Base-by-base conservation (phyloP, 2,797 vertebrate genomes). In the Gobionotothen gibberifrons region DNA sequence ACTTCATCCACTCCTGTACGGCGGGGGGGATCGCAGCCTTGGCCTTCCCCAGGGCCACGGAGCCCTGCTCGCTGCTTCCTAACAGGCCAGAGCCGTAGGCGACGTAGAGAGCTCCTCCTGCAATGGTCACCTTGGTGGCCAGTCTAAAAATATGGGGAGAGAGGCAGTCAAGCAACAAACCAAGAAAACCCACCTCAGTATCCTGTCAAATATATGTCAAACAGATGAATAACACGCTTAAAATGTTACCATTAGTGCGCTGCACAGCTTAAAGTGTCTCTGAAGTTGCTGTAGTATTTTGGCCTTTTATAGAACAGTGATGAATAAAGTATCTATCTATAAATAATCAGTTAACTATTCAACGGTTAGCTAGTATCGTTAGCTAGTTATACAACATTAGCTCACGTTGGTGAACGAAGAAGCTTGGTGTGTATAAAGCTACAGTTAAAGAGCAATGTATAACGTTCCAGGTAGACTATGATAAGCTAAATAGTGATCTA, bases 41-140 rank as follows among this genome's bases (percentile, higher is more conserved):
- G 3, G 94, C 96, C 78, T 95, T 97, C 11, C 15, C 89, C 21
- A 99, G 90, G 1, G 94, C 96, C 13, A 91, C 90, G 6, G 96
- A 94, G 1, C 96, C 97, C 82, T 95, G 91, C 0, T 88, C 85
- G 14, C 96, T 88, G 54, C 89, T 93, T 1, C 97, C 95, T 82
- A 99, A 85, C 57, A 99, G 90, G 7, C 97, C 96, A 19, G 96
- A 96, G 79, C 97, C 96, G 2, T 93, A 97, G 0, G 93, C 96
- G 8, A 97, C 88, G 0, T 97, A 99, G 0, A 98, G 78, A 0
- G 97, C 96, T 40, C 95, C 96, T 81, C 97, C 98, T 8, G 96
- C 97, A 72, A 99, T 89, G 55, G 94, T 89, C 81, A 96, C 93
- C 90, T 98, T 99, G 78, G 96, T 89, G 72, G 95, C 91, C 64